A percentile compares a stretch with the other conserved stretches of the same genome.
Conservation (phyloP, 2,797 vertebrate species). For the Hephaestus fuliginosus region DNA sequence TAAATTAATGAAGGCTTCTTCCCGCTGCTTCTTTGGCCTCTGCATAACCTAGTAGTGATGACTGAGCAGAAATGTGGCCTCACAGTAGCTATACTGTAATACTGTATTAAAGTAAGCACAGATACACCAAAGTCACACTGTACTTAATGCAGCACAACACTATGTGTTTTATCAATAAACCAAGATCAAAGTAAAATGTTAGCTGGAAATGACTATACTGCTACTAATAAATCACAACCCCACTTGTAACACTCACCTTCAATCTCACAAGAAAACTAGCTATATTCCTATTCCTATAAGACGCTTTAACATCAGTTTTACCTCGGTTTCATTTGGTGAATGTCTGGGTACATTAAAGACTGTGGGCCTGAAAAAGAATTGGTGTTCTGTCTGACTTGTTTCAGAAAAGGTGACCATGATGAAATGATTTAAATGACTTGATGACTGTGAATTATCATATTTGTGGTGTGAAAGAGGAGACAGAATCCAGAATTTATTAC, state of each 20-base stretch:
- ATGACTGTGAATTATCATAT: background rate
- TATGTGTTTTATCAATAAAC: no score
- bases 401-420: no score
- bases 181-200: no score
- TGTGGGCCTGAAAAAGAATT: background rate
- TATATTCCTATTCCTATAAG: background rate
- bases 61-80: conserved; percentile 76
- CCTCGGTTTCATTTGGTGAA: no score
- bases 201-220: no score
- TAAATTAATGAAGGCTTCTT: conserved; percentile 83
- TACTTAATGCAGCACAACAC: conserved; percentile 38
- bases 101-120: conserved; percentile 12
- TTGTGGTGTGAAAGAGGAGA: background rate
- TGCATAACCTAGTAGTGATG: conserved; percentile 79
- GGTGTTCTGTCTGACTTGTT: no score
- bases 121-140: conserved; percentile 37
- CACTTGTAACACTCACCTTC: background rate
- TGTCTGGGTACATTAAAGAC: background rate
- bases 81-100: conserved; percentile 39
- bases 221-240: no score
- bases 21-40: conserved; percentile 80
- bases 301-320: background rate
- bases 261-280: background rate
- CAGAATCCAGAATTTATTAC: background rate
- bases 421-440: background rate